A percentile compares a stretch with the other conserved stretches of the same genome.
Conservation (phyloP, 2,113 vertebrate species). For the Aleadryas rufinucha region DNA sequence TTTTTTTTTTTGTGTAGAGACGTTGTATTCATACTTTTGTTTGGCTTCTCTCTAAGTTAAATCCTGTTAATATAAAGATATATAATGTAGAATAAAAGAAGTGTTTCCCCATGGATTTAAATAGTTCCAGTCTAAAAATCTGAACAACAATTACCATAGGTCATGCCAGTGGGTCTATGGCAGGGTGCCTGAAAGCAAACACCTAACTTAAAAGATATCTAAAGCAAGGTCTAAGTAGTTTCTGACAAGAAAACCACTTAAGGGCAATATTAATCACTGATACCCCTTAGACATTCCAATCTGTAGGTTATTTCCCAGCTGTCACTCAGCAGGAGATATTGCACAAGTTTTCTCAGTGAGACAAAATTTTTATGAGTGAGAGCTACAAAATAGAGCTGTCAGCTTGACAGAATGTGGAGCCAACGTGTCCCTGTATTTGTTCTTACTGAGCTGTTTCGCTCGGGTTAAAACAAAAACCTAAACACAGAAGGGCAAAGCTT, state of each 20-base stretch:
- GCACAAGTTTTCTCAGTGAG: not conserved
- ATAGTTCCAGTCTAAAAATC: not conserved
- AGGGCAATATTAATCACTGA: constrained; percentile 20
- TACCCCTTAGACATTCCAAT: constrained; percentile 14
- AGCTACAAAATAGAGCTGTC: constrained; percentile 10
- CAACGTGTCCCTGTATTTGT: not conserved
- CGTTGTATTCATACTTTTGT: not conserved
- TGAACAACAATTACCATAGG: not conserved
- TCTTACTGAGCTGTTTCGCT: not conserved
- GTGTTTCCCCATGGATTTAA: not conserved
- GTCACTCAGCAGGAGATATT: constrained; percentile 42
- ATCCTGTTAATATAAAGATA: not conserved
- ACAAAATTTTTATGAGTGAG: constrained; percentile 5
- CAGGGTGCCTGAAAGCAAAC: not conserved
- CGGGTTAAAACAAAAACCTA: not conserved
- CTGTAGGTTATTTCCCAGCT: constrained; percentile 42
- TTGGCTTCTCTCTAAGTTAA: not conserved
- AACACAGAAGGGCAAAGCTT: not conserved
- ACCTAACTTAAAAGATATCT: not conserved
- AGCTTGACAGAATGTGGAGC: not conserved
- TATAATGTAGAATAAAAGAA: not conserved
- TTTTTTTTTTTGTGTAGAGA: not conserved
- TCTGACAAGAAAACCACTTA: not conserved
- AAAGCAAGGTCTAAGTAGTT: not conserved
- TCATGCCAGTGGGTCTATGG: not conserved